Percentiles rank a stretch among this genome's conserved stretches.
Evolutionary conservation across 2,888 invertebrate genomes (phyloP).

Genomic region (Endotricha flammealis): DNA sequence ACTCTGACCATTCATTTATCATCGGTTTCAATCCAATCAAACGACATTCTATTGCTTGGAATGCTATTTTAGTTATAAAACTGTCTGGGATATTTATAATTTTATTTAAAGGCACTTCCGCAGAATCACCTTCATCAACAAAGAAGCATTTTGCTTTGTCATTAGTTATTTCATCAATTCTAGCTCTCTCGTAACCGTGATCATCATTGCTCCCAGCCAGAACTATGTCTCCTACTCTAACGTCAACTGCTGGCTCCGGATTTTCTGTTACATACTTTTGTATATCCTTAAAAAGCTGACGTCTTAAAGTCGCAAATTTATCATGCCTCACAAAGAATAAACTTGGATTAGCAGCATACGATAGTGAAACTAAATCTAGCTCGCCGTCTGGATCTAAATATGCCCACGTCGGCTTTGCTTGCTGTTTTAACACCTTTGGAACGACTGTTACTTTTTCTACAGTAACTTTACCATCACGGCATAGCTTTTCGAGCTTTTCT

Average conservation of each 20-base stretch:
- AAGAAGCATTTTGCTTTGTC: constrained; percentile 76
- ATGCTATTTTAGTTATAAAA: constrained; percentile 75
- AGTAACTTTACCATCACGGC: constrained; percentile 37
- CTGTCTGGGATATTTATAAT: constrained; percentile 68
- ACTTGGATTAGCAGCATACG: constrained; percentile 58
- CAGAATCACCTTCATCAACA: constrained; percentile 81
- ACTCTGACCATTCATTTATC: constrained; percentile 69
- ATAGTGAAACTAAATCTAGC: constrained; percentile 58
- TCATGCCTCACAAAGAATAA: constrained; percentile 69
- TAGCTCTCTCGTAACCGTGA: constrained; percentile 58
- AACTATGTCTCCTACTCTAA: constrained; percentile 60
- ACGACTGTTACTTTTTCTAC: constrained; percentile 21
- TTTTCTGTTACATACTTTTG: constrained; percentile 40
- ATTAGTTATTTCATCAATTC: constrained; percentile 51
- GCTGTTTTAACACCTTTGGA: constrained; percentile 21
- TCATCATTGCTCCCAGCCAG: constrained; percentile 70
- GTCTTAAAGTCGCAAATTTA: constrained; percentile 63
- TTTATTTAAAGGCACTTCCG: constrained; percentile 48
- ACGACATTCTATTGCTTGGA: constrained; percentile 81
- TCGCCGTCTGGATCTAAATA: constrained; percentile 54
- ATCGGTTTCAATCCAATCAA: constrained; percentile 72
- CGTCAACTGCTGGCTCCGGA: constrained; percentile 26
- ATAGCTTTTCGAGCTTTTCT: constrained; percentile 60
- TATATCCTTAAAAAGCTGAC: constrained; percentile 55
- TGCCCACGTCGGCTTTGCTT: constrained; percentile 58